Evolutionary conservation across 2,113 vertebrate genomes (phyloP).

Genomic region (Saiga tatarica): DNA sequence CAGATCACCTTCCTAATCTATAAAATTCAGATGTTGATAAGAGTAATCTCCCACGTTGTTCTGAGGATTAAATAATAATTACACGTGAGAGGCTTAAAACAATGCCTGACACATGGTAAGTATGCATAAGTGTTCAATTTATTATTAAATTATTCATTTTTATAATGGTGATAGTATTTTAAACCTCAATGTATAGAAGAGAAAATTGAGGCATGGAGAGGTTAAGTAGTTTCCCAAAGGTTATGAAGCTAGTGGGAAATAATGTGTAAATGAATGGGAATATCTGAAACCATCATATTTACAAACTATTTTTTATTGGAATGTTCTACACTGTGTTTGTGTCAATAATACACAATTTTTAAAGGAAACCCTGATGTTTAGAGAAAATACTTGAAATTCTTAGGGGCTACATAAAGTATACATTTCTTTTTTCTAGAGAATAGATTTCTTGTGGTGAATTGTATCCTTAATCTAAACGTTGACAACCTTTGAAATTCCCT

Average conservation of each 20-base stretch:
- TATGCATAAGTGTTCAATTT: background rate
- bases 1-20: background rate
- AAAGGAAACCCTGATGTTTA: background rate
- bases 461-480: background rate
- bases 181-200: background rate
- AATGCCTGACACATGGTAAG: background rate
- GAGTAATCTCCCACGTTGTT: background rate
- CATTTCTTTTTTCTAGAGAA: background rate
- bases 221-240: background rate
- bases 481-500: background rate
- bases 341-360: background rate
- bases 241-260: background rate
- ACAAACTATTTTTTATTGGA: background rate
- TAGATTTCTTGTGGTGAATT: background rate
- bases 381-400: conserved; percentile 17
- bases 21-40: background rate
- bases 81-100: background rate
- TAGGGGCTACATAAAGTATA: background rate
- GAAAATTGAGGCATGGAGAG: background rate
- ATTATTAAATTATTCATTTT: background rate
- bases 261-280: background rate
- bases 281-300: background rate
- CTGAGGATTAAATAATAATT: background rate
- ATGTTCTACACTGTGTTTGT: background rate
- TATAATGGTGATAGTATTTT: background rate